A percentile compares a stretch with the other conserved stretches of the same genome.
Evolutionary conservation across 92 coral and sea anemone genomes (phyloP).

Genomic region (Siderastrea radians): DNA sequence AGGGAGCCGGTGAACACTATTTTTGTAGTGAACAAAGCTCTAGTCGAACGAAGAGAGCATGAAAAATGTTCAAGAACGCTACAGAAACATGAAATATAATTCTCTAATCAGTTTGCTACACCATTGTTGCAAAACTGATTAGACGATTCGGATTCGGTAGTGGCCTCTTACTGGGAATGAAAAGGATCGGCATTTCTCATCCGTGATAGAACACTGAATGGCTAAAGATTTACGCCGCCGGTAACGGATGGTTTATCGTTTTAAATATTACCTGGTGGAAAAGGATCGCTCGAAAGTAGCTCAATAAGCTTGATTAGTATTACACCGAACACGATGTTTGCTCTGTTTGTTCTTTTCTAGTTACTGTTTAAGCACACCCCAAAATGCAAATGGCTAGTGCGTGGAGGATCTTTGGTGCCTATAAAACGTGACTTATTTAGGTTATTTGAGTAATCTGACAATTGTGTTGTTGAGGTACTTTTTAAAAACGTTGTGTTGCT

Average conservation of each 20-base stretch:
- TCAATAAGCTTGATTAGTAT: too few relatives aligned
- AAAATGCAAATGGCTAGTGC: too few relatives aligned
- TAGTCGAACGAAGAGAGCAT: slow-evolving; percentile 20
- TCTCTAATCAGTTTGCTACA: slow-evolving; percentile 26
- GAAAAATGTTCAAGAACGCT: background rate
- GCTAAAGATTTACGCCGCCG: slow-evolving; percentile 25
- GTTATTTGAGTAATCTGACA: too few relatives aligned
- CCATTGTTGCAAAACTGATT: slow-evolving; percentile 49
- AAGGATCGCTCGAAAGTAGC: slow-evolving; percentile 3
- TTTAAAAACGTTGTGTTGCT: too few relatives aligned
- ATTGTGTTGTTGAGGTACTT: too few relatives aligned
- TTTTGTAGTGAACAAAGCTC: slow-evolving; percentile 28
- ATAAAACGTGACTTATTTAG: too few relatives aligned
- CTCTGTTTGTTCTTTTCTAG: too few relatives aligned
- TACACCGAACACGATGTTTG: too few relatives aligned
- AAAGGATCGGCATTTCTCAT: slow-evolving; percentile 21
- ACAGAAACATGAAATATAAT: slow-evolving; percentile 26
- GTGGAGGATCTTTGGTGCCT: too few relatives aligned
- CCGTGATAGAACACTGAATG: slow-evolving; percentile 32
- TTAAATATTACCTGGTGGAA: slow-evolving; percentile 28
- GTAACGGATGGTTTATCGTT: slow-evolving; percentile 24
- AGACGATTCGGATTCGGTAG: slow-evolving; percentile 48
- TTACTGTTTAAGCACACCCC: too few relatives aligned
- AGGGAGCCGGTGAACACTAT: slow-evolving; percentile 47
- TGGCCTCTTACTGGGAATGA: slow-evolving; percentile 36